A percentile compares a stretch with the other conserved stretches of the same genome.
Evolutionary conservation across 2,888 invertebrate genomes (phyloP).

Genomic region (Drosophila bunnanda): DNA sequence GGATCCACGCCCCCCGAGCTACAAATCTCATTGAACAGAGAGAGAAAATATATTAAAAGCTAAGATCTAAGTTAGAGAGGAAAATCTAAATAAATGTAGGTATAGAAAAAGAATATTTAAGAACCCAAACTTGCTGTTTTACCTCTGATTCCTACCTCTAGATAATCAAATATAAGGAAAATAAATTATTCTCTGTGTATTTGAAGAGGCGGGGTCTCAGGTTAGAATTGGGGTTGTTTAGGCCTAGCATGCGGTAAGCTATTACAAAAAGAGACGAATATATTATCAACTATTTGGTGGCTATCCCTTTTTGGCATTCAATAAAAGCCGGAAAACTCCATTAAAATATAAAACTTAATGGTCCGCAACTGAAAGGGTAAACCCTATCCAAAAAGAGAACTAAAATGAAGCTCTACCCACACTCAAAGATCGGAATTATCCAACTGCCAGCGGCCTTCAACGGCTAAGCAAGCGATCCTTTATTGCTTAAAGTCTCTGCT

Average conservation of each 20-base stretch:
- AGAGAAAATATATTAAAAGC: neutral
- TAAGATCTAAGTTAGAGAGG: too few species aligned
- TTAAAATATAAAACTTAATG: constrained; percentile 26
- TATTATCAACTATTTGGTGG: constrained; percentile 1
- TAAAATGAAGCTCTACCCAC: neutral
- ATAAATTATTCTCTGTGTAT: neutral
- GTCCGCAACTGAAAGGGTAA: constrained; percentile 1
- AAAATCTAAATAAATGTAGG: neutral
- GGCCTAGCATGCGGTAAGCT: constrained; percentile 5
- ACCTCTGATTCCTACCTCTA: too few species aligned
- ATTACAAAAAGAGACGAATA: constrained; percentile 16
- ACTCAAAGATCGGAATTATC: constrained; percentile 22
- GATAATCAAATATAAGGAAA: neutral
- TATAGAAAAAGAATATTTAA: too few species aligned
- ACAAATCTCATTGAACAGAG: constrained; percentile 1
- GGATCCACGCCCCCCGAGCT: constrained; percentile 37
- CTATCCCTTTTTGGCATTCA: constrained; percentile 19
- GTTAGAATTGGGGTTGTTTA: constrained; percentile 28
- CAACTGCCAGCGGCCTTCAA: constrained; percentile 48
- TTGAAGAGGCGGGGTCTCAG: constrained; percentile 25
- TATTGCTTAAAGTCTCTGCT: constrained; percentile 38
- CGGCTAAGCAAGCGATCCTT: constrained; percentile 66
- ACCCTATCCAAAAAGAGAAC: neutral
- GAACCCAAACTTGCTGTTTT: too few species aligned
- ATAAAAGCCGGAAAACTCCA: constrained; percentile 6